Evolutionary conservation across 2,888 invertebrate genomes (phyloP).

Genomic region (Epirrhoe alternata): DNA sequence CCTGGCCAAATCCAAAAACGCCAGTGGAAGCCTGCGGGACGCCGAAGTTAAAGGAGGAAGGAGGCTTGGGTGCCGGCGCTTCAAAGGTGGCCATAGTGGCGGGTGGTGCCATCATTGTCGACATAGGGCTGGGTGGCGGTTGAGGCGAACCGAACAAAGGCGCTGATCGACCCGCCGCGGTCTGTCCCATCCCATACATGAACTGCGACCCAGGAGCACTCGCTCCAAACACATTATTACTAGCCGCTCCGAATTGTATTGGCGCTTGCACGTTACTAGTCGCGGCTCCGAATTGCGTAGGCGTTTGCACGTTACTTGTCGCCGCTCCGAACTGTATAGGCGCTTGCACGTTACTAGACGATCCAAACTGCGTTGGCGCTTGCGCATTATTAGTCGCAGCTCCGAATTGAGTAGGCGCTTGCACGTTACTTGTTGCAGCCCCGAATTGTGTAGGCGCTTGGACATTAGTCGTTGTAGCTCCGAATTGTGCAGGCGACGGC

Average conservation of each 20-base stretch:
- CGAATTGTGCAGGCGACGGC: conserved; percentile 40
- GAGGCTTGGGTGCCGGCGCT: conserved; percentile 48
- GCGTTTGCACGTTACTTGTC: conserved; percentile 36
- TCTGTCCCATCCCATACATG: conserved; percentile 62
- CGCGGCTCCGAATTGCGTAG: conserved; percentile 37
- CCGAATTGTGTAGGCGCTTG: conserved; percentile 57
- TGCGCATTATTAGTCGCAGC: conserved; percentile 37
- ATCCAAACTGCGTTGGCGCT: conserved; percentile 58
- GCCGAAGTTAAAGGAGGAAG: conserved; percentile 67
- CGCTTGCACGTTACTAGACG: conserved; percentile 51
- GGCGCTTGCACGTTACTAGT: conserved; percentile 41
- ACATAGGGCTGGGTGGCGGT: conserved; percentile 44
- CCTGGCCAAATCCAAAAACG: conserved; percentile 74
- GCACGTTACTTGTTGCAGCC: conserved; percentile 36
- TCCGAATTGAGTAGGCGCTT: conserved; percentile 39
- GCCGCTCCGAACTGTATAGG: conserved; percentile 58
- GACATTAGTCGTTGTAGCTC: conserved; percentile 41
- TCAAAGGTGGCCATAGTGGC: conserved; percentile 60
- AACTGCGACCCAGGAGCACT: conserved; percentile 49
- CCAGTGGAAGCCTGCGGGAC: conserved; percentile 49
- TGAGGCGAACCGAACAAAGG: conserved; percentile 59
- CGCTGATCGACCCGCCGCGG: conserved; percentile 49
- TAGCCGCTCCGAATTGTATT: conserved; percentile 59
- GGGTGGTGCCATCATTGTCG: conserved; percentile 59
- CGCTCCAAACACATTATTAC: conserved; percentile 48